phyloP scores from a whole-genome alignment of 2,113 vertebrate species.

The Pygoscelis adeliae region DNA sequence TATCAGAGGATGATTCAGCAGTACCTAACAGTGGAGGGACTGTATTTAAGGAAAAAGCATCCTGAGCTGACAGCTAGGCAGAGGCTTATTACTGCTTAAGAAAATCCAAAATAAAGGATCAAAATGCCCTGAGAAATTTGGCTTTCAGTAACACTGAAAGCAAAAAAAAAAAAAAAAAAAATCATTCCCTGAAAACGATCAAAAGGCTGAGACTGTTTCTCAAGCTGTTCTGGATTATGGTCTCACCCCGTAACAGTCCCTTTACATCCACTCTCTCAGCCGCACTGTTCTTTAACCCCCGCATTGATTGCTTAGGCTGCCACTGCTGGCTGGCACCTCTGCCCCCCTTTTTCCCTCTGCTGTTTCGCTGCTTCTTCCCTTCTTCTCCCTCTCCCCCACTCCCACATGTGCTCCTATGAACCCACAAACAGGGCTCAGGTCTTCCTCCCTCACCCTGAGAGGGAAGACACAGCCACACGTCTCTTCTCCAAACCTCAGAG shows the following conservation, averaged over 20 bases:
- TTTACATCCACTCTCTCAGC: not conserved
- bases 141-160: not conserved
- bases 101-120: not conserved
- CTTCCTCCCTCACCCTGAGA: accelerated
- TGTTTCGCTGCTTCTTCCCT: not conserved
- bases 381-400: not conserved
- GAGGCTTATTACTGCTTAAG: not conserved
- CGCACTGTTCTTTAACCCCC: not conserved
- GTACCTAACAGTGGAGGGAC: not conserved
- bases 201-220: not conserved
- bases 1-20: not conserved
- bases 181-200: not conserved
- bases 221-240: not conserved
- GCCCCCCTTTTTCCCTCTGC: not conserved
- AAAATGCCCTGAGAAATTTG: not conserved
- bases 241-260: not conserved
- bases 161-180: not conserved
- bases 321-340: not conserved
- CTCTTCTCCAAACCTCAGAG: not conserved
- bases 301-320: not conserved
- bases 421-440: not conserved
- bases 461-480: not conserved
- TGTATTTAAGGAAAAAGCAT: not conserved
- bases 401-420: not conserved
- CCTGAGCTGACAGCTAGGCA: not conserved